Conservation (phyloP, 2,113 vertebrate species). For the Chloropsis cyanopogon region DNA sequence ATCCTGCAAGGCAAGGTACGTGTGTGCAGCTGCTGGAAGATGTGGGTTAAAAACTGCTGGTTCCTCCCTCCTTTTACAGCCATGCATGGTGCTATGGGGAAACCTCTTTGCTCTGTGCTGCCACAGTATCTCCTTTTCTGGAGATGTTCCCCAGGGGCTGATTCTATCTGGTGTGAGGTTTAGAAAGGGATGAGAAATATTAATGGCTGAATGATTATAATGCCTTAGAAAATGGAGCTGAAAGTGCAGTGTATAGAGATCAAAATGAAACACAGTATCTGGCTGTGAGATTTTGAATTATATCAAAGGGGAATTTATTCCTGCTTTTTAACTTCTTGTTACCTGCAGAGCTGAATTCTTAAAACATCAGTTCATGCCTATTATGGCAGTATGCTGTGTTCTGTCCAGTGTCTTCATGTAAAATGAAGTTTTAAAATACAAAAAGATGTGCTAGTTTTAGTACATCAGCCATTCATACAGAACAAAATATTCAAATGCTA, state of each 20-base stretch:
- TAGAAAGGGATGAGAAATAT: neutral
- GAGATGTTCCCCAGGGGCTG: neutral
- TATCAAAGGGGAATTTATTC: neutral
- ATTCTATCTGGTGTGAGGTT: neutral
- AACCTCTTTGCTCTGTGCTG: neutral
- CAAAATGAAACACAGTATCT: neutral
- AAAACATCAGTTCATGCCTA: neutral
- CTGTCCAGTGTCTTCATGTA: neutral
- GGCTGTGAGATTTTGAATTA: neutral
- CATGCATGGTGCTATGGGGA: rapidly evolving
- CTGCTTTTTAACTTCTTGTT: neutral
- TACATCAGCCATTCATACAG: neutral
- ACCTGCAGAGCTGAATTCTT: neutral
- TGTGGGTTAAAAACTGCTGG: neutral
- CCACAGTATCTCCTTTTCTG: neutral
- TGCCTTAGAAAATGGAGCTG: neutral
- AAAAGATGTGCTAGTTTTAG: neutral
- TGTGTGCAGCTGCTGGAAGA: neutral
- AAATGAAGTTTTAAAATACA: slow-evolving; percentile 17
- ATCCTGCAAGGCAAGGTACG: neutral
- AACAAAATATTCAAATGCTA: neutral
- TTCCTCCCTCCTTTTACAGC: neutral
- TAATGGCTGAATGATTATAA: neutral
- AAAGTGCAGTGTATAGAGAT: neutral
- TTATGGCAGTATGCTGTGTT: neutral